Evolutionary conservation across 2,888 invertebrate species (phyloP), one percentile per base, ranked within the genome.

Genomic region (Euspilapteryx auroguttella): DNA sequence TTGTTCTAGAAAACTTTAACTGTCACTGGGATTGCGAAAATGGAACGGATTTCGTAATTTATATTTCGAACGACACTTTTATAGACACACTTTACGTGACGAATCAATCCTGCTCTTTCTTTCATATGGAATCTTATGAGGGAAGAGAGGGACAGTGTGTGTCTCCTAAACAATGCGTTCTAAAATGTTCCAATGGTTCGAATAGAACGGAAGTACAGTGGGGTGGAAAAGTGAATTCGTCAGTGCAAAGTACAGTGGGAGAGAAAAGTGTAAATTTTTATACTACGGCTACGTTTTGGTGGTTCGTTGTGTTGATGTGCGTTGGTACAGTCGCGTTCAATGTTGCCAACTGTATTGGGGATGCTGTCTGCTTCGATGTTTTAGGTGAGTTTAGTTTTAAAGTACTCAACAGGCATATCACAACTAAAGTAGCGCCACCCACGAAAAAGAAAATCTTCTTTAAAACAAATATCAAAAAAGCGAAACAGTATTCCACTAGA

Each of bases 281-380:
- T 41, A 59, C 59, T 33, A 81, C 83, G 0, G 42, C 61, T 0
- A 76, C 80, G 1, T 91, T 90, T 53, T 89, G 88, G 89, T 66
- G 78, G 2, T 90, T 88, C 40, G 82, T 89, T 0, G 37, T 84
- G 1, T 54, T 89, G 12, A 82, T 88, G 77, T 84, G 85, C 24
- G 37, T 87, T 2, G 89, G 89, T 14, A 87, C 83, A 2, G 86
- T 90, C 32, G 86, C 87, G 3, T 91, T 86, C 47, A 91, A 90
- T 52, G 92, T 94, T 0, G 82, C 86, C 17, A 89, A 93, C 45
- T 90, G 88, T 25, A 85, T 94, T 21, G 88, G 89, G 21, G 95
- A 95, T 57, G 92, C 94, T 1, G 86, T 94, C 15, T 92, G 93
- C 53, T 94, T 94, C 47, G 90, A 94, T 56, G 82, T 91, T 13